These are phyloP conservation scores for Aegithalos caudatus DNA, from an alignment of 2,113 vertebrate genomes.

Conservation along the genomic window DNA sequence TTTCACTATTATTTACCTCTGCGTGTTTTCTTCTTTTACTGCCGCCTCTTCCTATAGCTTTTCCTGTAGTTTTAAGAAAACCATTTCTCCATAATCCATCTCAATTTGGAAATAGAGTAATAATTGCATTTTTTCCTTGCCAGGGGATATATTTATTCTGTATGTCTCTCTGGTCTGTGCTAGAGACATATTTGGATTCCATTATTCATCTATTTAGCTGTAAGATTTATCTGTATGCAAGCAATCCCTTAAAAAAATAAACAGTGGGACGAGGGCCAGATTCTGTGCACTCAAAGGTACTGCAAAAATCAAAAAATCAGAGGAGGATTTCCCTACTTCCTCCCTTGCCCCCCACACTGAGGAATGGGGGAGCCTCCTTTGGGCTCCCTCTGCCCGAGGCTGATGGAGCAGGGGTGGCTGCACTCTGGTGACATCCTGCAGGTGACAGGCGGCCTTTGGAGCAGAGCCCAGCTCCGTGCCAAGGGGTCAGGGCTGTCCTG, in stretches of 20 bases:
- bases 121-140: not conserved
- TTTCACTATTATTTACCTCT: not conserved
- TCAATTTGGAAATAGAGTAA: not conserved
- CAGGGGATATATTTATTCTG: not conserved
- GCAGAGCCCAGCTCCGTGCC: not conserved
- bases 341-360: accelerated
- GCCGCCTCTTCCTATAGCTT: not conserved
- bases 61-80: not conserved
- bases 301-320: not conserved
- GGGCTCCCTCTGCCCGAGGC: not conserved
- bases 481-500: not conserved
- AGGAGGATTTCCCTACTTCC: not conserved
- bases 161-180: not conserved
- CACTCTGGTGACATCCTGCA: accelerated
- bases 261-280: not conserved
- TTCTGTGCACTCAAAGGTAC: not conserved
- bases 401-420: not conserved
- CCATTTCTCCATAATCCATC: not conserved
- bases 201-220: not conserved
- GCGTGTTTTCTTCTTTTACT: not conserved
- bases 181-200: not conserved
- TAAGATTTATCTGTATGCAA: not conserved
- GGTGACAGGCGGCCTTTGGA: not conserved
- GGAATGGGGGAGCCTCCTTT: not conserved
- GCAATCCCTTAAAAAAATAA: not conserved